phyloP scores from a whole-genome alignment of 2,888 invertebrate genomes.

The Trachelus tabidus region DNA sequence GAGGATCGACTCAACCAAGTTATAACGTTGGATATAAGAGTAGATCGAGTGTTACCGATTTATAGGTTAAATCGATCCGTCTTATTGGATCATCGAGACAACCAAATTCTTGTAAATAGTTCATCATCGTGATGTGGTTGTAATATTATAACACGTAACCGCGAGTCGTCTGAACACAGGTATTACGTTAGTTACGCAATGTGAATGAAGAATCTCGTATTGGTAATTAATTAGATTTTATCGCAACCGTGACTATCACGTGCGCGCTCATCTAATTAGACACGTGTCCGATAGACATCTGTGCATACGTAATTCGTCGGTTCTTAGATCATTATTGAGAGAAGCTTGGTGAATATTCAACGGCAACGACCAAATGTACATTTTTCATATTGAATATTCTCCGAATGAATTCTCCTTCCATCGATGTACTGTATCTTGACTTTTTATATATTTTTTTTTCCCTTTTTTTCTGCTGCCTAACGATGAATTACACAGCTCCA shows the following conservation, averaged over 20 bases:
- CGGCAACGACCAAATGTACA: background rate
- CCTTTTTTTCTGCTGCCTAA: background rate
- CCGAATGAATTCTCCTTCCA: background rate
- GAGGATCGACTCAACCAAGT: slow-evolving; percentile 59
- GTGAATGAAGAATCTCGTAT: background rate
- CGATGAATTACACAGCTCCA: background rate
- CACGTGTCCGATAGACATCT: background rate
- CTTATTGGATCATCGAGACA: background rate
- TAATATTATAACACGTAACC: background rate
- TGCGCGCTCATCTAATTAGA: background rate
- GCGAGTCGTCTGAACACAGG: background rate
- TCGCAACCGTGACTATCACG: background rate
- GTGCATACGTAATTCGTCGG: background rate
- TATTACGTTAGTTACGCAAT: background rate
- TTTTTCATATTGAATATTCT: background rate
- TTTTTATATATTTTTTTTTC: background rate
- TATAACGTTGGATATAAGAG: slow-evolving; percentile 41
- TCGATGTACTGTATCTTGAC: background rate
- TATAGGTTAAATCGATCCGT: background rate
- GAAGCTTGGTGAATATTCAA: background rate
- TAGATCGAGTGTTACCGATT: background rate
- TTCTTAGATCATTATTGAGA: background rate
- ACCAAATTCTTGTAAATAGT: slow-evolving; percentile 12
- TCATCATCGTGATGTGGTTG: background rate
- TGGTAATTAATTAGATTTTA: background rate